Base-by-base conservation (phyloP, 2,888 invertebrate species). In the Tetragnatha montana region DNA sequence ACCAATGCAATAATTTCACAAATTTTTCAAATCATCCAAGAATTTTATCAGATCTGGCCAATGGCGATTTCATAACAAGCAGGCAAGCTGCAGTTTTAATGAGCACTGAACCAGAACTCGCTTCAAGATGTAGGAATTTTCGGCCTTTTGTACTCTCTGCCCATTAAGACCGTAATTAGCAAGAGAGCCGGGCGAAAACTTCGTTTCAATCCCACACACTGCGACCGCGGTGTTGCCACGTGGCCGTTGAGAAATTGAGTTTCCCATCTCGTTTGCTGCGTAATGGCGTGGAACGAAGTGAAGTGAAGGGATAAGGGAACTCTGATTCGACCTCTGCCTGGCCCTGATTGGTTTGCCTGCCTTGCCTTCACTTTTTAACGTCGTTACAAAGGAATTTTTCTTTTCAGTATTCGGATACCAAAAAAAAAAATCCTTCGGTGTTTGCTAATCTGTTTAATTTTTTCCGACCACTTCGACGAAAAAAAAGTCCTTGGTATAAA, bases 181-280 rank as follows among this genome's bases (percentile, higher is more conserved):
- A 60, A 60, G 60, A 17, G 17, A 51, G 82, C 0, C 22, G 0
- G 68, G 21, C 35, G 74, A 49, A 75, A 83, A 83, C 74, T 83
- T 83, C 74, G 82, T 83, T 83, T 74, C 82, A 74, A 83, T 74
- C 68, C 75, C 60, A 60, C 50, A 71, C 35, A 35, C 35, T n/a
- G n/a, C 21, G 81, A 81, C 71, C 22, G 81, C 49, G 50, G 80
- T 3, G 76, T 19, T 19, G 49, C 47, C 76, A 21, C 22, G 51
- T 19, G 17, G 21, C 51, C 50, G 78, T 78, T 78, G 78, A 78
- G 78, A 78, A 78, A 78, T 78, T 51, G 51, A 78, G 78, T 78
- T 78, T 78, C 78, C 60, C 22, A 8, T 60, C 78, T 78, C 78
- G 78, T 22, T 21, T 60, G 78, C 19, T 19, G 51, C 21, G 51